Conservation (phyloP, 2,113 vertebrate species). For the Macheiramphus alcinus region DNA sequence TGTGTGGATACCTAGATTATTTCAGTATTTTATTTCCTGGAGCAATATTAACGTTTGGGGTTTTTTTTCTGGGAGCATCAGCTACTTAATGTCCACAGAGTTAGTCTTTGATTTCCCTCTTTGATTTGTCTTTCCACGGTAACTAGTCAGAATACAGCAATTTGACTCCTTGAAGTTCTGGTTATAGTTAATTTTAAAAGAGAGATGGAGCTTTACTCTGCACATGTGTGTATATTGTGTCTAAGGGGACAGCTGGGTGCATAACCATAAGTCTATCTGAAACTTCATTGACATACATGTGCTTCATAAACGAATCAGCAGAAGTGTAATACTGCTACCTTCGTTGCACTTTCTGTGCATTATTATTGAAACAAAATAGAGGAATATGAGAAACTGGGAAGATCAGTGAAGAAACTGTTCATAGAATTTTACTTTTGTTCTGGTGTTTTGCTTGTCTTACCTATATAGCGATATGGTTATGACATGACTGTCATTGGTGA, state of each 20-base stretch:
- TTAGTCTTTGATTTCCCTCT: neutral
- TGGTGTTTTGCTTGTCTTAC: neutral
- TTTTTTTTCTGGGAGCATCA: neutral
- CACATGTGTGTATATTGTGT: too few relatives aligned
- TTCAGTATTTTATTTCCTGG: neutral
- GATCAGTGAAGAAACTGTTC: neutral
- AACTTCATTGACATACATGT: neutral
- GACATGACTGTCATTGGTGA: neutral
- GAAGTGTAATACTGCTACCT: neutral
- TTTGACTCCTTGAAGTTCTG: neutral
- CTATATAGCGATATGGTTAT: neutral
- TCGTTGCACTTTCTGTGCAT: neutral
- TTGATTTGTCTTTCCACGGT: neutral
- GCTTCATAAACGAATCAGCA: neutral
- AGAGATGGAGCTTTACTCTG: neutral
- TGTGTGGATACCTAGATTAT: neutral
- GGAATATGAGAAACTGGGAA: neutral
- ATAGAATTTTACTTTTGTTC: neutral
- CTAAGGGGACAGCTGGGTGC: too few relatives aligned
- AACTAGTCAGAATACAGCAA: neutral
- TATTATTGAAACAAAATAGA: neutral
- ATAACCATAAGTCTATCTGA: neutral
- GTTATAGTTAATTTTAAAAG: neutral
- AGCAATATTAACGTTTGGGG: fast-evolving
- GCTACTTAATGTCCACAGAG: neutral